A percentile compares a stretch with the other conserved stretches of the same genome.
Conservation (phyloP, 2,888 invertebrate genomes). For the Augiades crinisus region DNA sequence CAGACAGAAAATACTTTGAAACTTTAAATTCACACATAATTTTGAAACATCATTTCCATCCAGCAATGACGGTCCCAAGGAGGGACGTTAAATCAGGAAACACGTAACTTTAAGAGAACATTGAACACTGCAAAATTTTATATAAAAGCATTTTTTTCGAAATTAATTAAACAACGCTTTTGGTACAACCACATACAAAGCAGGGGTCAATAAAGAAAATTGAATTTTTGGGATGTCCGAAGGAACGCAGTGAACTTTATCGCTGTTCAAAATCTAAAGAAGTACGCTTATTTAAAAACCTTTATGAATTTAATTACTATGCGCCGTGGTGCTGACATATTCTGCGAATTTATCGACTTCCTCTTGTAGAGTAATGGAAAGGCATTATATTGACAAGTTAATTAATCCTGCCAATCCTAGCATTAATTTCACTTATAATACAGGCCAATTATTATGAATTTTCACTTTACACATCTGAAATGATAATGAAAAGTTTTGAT, state of each 20-base stretch:
- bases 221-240: neutral
- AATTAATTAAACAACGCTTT: no score
- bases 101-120: no score
- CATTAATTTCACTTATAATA: constrained; percentile 11
- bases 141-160: no score
- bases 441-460: neutral
- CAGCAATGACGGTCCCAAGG: no score
- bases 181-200: no score
- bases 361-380: constrained; percentile 16
- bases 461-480: neutral
- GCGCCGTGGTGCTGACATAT: constrained; percentile 13
- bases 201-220: no score
- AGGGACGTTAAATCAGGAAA: no score
- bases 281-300: neutral
- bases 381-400: constrained; percentile 17
- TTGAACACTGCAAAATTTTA: no score
- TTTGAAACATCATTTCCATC: no score
- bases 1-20: no score
- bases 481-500: no score
- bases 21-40: no score
- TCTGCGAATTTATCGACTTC: constrained; percentile 15
- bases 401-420: constrained; percentile 15
- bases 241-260: constrained; percentile 6
- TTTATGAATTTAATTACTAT: constrained; percentile 13
- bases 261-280: neutral